Percentiles rank a stretch among this genome's conserved stretches.
Evolutionary conservation across 1,140 invertebrate species (phyloP).

Genomic region (Lepidurus arcticus): DNA sequence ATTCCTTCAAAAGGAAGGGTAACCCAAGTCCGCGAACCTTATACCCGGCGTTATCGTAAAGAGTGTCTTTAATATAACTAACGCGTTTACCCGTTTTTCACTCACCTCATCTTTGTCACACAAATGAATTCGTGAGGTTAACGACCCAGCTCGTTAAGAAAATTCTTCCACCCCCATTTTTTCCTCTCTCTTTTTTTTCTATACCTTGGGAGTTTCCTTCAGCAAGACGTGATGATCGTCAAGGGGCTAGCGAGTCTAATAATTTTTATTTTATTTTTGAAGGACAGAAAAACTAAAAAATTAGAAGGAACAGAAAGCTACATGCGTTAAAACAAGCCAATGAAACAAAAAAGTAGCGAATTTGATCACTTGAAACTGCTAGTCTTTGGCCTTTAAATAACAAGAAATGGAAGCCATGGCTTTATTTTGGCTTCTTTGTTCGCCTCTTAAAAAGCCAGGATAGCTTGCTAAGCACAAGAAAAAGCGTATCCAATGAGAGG

Average conservation of each 20-base stretch:
- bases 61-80: neutral
- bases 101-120: neutral
- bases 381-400: no score
- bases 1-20: no score
- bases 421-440: neutral
- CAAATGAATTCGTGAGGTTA: neutral
- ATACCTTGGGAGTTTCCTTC: neutral
- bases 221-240: neutral
- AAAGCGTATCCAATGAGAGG: constrained; percentile 1
- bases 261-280: no score
- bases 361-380: neutral
- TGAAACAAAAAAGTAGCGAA: neutral
- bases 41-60: neutral
- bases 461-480: neutral
- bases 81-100: neutral
- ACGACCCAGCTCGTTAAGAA: neutral
- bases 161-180: neutral
- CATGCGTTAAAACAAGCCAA: neutral
- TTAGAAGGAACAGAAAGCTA: no score
- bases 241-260: no score
- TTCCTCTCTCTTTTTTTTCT: neutral
- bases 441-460: neutral
- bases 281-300: no score
- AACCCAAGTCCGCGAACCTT: neutral
- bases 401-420: no score